Evolutionary conservation across 2,888 invertebrate species (phyloP), one percentile per base, ranked within the genome.

Genomic region (Vanessa cardui): DNA sequence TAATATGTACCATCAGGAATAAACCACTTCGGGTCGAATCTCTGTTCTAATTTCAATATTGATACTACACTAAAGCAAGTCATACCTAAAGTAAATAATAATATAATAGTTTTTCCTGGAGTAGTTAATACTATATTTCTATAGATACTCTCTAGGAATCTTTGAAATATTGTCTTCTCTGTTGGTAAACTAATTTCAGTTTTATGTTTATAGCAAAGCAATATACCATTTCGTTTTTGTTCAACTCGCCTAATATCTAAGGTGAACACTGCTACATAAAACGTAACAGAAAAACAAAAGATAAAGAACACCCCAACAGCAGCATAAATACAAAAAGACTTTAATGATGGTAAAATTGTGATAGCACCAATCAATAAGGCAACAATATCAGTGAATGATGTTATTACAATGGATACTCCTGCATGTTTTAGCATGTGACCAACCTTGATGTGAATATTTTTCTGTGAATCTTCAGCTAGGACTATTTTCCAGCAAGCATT

Each of bases 311-410:
- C 96, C 21, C 96, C 96, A 1, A 95, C 85, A 8, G 96, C 96
- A 16, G 97, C 96, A 83, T 96, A 97, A 62, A 97, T 93, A 83
- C 97, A 97, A 83, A 96, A 97, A 0, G 97, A 96, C 83, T 96
- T 95, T 45, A 97, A 88, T 5, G 96, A 96, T 21, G 97, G 97
- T 69, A 97, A 88, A 77, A 96, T 95, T 62, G 97, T 97, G 20
- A 96, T 95, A 44, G 96, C 95, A 49, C 97, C 97, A 69, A 97
- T 95, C 64, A 96, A 89, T 79, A 97, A 95, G 47, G 97, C 97
- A 39, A 96, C 94, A 61, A 97, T 95, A 83, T 97, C 97, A 1
- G 97, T 97, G 73, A 97, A 92, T 0, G 97, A 96, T 6, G 97
- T 97, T 26, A 97, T 95, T 2, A 96, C 96, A 72, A 97, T 97